Evolutionary conservation across 2,113 vertebrate genomes (phyloP).

Genomic region (human (Homo sapiens)): GRCh38 chr3:9316501-9317000

Average conservation of each 20-base stretch:
- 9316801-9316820: background rate
- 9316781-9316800: conserved; percentile 22
- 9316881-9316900: conserved; percentile 73
- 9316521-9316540: too few species aligned
- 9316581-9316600: too few species aligned
- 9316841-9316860: conserved; percentile 81
- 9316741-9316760: background rate
- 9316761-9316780: conserved; percentile 33
- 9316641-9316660: too few species aligned
- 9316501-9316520: too few species aligned
- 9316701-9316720: background rate
- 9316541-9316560: too few species aligned
- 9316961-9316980: conserved; percentile 77
- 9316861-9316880: conserved; percentile 51
- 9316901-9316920: conserved; percentile 90
- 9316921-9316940: conserved; percentile 88
- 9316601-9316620: too few species aligned
- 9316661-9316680: background rate
- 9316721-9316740: conserved; percentile 4
- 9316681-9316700: background rate
- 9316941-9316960: conserved; percentile 85
- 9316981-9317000: conserved; percentile 82
- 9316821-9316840: conserved; percentile 57
- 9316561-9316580: too few species aligned
- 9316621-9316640: too few species aligned